A percentile compares a stretch with the other conserved stretches of the same genome.
Evolutionary conservation across 1,140 invertebrate genomes (phyloP).

Genomic region (Zaprionus kolodkinae): DNA sequence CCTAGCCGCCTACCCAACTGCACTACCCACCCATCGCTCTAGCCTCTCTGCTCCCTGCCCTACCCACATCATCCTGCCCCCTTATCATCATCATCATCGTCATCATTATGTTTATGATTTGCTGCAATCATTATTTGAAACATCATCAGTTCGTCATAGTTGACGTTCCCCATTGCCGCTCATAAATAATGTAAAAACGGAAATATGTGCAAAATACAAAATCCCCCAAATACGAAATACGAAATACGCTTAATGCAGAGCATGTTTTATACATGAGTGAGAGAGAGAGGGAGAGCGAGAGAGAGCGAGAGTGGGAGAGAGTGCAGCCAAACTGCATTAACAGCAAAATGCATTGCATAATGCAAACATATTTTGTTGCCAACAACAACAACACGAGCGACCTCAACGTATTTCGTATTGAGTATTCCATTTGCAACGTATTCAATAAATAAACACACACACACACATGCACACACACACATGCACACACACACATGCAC

Average conservation of each 20-base stretch:
- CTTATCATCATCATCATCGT: no score
- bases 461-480: neutral
- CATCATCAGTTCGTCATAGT: constrained; percentile 46
- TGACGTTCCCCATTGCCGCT: constrained; percentile 32
- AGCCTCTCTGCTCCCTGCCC: neutral
- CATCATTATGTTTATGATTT: constrained; percentile 40
- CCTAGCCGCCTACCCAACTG: neutral
- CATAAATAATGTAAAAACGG: constrained; percentile 50
- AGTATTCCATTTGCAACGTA: constrained; percentile 24
- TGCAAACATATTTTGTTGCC: constrained; percentile 41
- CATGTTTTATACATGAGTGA: constrained; percentile 51
- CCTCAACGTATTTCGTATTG: constrained; percentile 31
- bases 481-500: neutral
- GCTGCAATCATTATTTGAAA: constrained; percentile 50
- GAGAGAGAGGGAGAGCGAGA: neutral
- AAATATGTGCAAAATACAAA: constrained; percentile 41
- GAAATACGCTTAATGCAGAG: constrained; percentile 51
- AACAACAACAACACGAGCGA: neutral
- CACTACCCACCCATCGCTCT: neutral
- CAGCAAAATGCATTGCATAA: constrained; percentile 48
- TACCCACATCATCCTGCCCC: no score
- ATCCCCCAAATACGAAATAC: constrained; percentile 33
- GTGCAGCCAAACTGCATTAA: constrained; percentile 43
- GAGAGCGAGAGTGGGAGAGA: neutral
- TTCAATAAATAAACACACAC: constrained; percentile 26